Base-by-base conservation (phyloP, 2,888 invertebrate species). In the Bombylius major region DNA sequence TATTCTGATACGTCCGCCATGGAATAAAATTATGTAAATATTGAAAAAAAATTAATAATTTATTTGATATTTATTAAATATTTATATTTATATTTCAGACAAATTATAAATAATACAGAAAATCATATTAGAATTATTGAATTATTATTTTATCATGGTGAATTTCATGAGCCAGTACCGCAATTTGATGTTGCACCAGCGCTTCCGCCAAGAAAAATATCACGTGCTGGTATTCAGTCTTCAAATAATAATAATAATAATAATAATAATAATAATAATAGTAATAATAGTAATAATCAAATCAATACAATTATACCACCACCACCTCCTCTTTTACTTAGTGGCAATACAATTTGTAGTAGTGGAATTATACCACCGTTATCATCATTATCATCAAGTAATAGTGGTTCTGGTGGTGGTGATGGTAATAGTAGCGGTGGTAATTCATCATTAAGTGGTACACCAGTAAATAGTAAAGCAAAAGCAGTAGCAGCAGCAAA, bases 21-120 rank as follows among this genome's bases (percentile, higher is more conserved):
- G 86, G 87, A 84, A 86, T 67, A 77, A 82, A 65, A 86, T 87
- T 61, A 81, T 85, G 85, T 86, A 76, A 79, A 81, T 76, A 14
- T 12, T 34, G 3, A 23, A 23, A 23, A 23, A 23, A 23, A 23
- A 14, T 31, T 31, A 23, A 31, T n/a, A 9, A 58, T 55, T 51
- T 42, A 56, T 45, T 36, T 31, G 51, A 31, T 31, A 13, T 13
- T 39, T 39, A 39, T 9, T 39, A 11, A 9, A 39, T 9, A 39
- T 39, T 9, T 39, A 58, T 56, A 5, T 52, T 33, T 34, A 50
- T 42, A 51, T 59, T 62, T 54, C 75, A 86, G 85, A 64, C 83
- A 86, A 78, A 81, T 87, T 55, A 83, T 87, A 48, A 81, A 84
- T 70, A 87, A 87, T 68, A 83, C 82, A 14, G 83, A 85, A 69